Percentiles rank a stretch among this genome's conserved stretches.
These are phyloP conservation scores for Biston betularia DNA, from an alignment of 2,888 invertebrate species.

Conservation along the genomic window DNA sequence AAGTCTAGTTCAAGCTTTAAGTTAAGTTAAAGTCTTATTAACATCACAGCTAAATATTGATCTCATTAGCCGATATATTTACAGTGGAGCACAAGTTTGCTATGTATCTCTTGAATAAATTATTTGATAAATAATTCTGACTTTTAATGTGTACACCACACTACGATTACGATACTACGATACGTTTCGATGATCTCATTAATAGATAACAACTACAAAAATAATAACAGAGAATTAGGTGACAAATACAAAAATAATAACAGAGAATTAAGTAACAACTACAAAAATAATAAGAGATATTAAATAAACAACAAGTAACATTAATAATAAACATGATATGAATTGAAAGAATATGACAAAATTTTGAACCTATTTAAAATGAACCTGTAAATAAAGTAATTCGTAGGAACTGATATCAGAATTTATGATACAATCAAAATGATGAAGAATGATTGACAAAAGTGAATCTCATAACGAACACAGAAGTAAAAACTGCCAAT, in stretches of 20 bases:
- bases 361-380: background rate
- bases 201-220: background rate
- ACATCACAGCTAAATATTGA: background rate
- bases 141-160: background rate
- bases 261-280: background rate
- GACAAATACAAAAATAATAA: background rate
- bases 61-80: background rate
- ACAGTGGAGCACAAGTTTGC: no score
- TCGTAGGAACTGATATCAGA: no score
- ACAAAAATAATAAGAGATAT: no score
- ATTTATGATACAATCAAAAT: background rate
- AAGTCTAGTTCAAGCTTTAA: background rate
- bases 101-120: no score
- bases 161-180: background rate
- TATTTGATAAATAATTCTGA: background rate
- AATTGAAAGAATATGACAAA: background rate
- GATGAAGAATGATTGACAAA: constrained; percentile 3
- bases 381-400: no score
- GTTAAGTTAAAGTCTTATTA: no score
- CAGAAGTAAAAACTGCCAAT: constrained; percentile 57
- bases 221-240: background rate
- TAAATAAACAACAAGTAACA: no score
- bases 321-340: no score
- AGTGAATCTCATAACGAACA: background rate
- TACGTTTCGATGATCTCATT: background rate